Percentiles rank a stretch among this genome's conserved stretches.
These are phyloP conservation scores for Notechis scutatus DNA, from an alignment of 2,113 vertebrate species.

Conservation along the genomic window DNA sequence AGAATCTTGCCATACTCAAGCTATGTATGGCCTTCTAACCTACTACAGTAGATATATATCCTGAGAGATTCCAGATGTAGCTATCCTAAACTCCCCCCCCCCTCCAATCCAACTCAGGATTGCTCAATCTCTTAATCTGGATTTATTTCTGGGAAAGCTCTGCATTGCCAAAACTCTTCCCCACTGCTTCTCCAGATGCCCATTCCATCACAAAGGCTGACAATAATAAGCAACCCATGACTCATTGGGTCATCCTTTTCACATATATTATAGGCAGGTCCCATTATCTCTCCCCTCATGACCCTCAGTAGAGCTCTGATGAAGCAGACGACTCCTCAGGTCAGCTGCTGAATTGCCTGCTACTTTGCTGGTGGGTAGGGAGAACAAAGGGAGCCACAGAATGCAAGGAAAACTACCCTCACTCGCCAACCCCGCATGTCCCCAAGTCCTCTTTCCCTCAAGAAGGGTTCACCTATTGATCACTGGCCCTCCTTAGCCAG, in stretches of 20 bases:
- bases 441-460: neutral
- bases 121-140: neutral
- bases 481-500: neutral
- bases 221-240: neutral
- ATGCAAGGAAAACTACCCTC: neutral
- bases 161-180: neutral
- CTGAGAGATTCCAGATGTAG: neutral
- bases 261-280: neutral
- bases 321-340: neutral
- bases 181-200: neutral
- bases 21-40: neutral
- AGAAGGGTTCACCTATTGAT: neutral
- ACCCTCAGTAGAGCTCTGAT: neutral
- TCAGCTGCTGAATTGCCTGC: neutral
- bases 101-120: neutral
- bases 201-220: neutral
- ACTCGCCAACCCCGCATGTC: neutral
- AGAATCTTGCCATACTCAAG: neutral
- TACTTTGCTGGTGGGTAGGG: neutral
- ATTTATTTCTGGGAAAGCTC: neutral
- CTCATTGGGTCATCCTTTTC: neutral
- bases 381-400: neutral
- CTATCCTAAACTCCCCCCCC: neutral
- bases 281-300: neutral
- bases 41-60: neutral